Conservation (phyloP, 2,113 vertebrate species). For the Anarhynchus alexandrinus region DNA sequence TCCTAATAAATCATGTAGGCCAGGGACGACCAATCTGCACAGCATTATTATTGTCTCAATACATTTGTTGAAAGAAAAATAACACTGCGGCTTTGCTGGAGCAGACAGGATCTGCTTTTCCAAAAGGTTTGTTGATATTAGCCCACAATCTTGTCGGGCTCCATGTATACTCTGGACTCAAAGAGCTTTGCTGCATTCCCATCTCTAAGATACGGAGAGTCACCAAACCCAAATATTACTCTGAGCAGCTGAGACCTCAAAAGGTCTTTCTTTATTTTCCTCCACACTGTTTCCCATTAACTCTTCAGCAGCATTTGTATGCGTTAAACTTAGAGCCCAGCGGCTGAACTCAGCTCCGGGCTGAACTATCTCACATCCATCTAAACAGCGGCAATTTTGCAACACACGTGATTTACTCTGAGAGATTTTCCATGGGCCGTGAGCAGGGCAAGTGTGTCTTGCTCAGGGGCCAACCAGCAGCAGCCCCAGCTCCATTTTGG, state of each 20-base stretch:
- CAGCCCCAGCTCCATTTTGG: not conserved
- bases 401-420: not conserved
- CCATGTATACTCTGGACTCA: slow-evolving; percentile 60
- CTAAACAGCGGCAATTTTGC: not conserved
- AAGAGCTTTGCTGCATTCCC: slow-evolving; percentile 61
- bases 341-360: not conserved
- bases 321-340: not conserved
- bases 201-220: slow-evolving; percentile 60
- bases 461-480: not conserved
- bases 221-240: slow-evolving; percentile 67
- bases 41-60: slow-evolving; percentile 65
- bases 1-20: slow-evolving; percentile 60
- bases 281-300: slow-evolving; percentile 54
- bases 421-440: not conserved
- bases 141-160: slow-evolving; percentile 49
- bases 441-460: not conserved
- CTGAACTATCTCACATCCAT: slow-evolving; percentile 35
- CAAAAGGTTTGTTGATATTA: slow-evolving; percentile 69
- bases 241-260: slow-evolving; percentile 54
- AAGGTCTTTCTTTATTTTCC: slow-evolving; percentile 43
- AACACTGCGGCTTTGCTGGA: slow-evolving; percentile 47
- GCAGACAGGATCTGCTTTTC: slow-evolving; percentile 62
- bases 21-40: slow-evolving; percentile 41
- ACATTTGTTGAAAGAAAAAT: slow-evolving; percentile 67
- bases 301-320: not conserved